Evolutionary conservation across 1,140 invertebrate genomes (phyloP).

Genomic region (Epicauta chinensis): DNA sequence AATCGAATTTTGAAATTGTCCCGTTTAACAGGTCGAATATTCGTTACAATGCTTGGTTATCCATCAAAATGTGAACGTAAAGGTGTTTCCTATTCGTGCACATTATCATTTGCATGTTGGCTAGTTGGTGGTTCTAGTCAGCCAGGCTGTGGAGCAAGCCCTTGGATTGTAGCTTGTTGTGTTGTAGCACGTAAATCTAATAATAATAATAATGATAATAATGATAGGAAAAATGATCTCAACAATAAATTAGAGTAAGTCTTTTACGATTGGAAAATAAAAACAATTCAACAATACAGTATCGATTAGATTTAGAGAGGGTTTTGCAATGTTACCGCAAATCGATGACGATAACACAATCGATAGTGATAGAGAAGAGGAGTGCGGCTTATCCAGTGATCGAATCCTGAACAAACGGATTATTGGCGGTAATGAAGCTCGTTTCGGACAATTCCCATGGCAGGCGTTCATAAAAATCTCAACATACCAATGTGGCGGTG

Average conservation of each 20-base stretch:
- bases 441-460: constrained; percentile 76
- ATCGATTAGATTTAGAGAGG: constrained; percentile 7
- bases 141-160: constrained; percentile 54
- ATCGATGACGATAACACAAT: constrained; percentile 20
- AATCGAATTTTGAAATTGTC: constrained; percentile 4
- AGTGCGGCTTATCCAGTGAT: constrained; percentile 38
- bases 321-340: background rate
- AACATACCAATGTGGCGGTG: constrained; percentile 74
- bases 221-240: background rate
- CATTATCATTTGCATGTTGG: constrained; percentile 65
- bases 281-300: too few relatives aligned
- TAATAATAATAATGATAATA: background rate
- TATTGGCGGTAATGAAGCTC: constrained; percentile 64
- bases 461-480: constrained; percentile 78
- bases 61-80: constrained; percentile 53
- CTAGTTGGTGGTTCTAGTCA: constrained; percentile 56
- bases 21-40: constrained; percentile 41
- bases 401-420: constrained; percentile 64
- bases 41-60: constrained; percentile 55
- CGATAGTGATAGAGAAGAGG: constrained; percentile 13
- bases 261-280: background rate
- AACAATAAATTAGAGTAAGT: background rate
- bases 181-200: constrained; percentile 33
- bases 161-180: constrained; percentile 65
- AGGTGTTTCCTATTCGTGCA: constrained; percentile 53